These are phyloP conservation scores for Actinia tenebrosa DNA, from an alignment of 64 coral and sea anemone genomes.

Conservation along the genomic window DNA sequence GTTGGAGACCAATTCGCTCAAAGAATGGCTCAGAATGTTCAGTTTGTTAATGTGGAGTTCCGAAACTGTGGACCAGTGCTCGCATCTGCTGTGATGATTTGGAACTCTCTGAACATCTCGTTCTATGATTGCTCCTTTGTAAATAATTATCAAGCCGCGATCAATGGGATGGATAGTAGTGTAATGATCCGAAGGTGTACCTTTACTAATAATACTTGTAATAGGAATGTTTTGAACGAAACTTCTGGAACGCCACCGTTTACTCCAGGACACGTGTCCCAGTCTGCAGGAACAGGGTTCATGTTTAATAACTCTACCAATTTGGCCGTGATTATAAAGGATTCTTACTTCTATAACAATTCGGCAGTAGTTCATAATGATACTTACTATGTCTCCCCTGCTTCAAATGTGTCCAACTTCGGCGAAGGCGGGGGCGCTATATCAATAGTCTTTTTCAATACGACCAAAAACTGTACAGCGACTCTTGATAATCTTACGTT, in stretches of 20 bases:
- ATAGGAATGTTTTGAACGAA: conserved; percentile 26
- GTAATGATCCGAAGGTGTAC: conserved; percentile 37
- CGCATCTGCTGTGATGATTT: conserved; percentile 53
- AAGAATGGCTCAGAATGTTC: conserved; percentile 48
- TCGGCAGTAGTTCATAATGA: conserved; percentile 56
- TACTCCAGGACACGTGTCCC: conserved; percentile 26
- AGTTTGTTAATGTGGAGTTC: conserved; percentile 41
- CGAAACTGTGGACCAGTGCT: conserved; percentile 57
- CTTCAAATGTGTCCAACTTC: conserved; percentile 58
- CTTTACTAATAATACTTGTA: conserved; percentile 72
- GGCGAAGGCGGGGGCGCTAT: conserved; percentile 46
- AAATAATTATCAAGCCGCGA: conserved; percentile 59
- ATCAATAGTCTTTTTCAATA: conserved; percentile 21
- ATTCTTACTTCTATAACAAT: conserved; percentile 48
- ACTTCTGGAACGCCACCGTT: conserved; percentile 6
- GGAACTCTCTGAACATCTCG: conserved; percentile 42
- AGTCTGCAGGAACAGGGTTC: conserved; percentile 40
- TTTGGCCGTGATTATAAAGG: conserved; percentile 35
- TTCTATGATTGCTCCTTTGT: conserved; percentile 49
- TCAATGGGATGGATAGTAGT: conserved; percentile 72
- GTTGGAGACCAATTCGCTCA: neutral
- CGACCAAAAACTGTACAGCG: conserved; percentile 36
- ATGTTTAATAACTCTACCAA: conserved; percentile 23
- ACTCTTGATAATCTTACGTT: conserved; percentile 37
- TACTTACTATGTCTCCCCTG: conserved; percentile 23